Conservation (phyloP, 1,140 invertebrate genomes). For the Leptonema lineaticorne region DNA sequence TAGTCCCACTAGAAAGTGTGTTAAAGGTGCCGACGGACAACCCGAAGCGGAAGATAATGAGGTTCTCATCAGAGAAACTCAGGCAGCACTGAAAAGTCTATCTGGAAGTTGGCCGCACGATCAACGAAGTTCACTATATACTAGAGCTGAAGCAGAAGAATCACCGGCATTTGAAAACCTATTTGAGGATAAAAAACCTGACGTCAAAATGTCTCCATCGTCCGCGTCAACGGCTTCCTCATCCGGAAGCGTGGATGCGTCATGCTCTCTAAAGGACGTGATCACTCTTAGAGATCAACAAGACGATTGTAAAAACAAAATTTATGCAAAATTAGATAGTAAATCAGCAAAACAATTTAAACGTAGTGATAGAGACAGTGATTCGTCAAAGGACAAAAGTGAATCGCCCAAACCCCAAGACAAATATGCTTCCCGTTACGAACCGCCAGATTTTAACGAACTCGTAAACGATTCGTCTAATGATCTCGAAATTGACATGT, state of each 20-base stretch:
- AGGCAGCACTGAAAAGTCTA: slow-evolving; percentile 78
- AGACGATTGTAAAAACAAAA: slow-evolving; percentile 45
- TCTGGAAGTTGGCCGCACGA: slow-evolving; percentile 77
- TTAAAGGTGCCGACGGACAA: slow-evolving; percentile 27
- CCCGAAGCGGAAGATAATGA: slow-evolving; percentile 67
- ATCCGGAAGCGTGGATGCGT: slow-evolving; percentile 62
- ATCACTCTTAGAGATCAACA: slow-evolving; percentile 64
- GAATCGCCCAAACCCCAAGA: slow-evolving; percentile 47
- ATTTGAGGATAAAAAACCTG: slow-evolving; percentile 77
- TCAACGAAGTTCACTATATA: slow-evolving; percentile 63
- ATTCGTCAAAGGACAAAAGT: slow-evolving; percentile 42
- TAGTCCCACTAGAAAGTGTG: slow-evolving; percentile 43
- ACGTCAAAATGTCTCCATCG: slow-evolving; percentile 64
- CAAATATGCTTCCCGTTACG: slow-evolving; percentile 61
- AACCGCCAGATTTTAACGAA: slow-evolving; percentile 75
- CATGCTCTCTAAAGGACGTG: slow-evolving; percentile 64
- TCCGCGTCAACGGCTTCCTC: slow-evolving; percentile 60
- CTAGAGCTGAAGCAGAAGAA: slow-evolving; percentile 69
- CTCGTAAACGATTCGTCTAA: slow-evolving; percentile 77
- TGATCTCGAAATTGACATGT: slow-evolving; percentile 78
- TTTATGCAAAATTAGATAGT: slow-evolving; percentile 45
- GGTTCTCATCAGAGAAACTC: slow-evolving; percentile 79
- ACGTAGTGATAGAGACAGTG: slow-evolving; percentile 52
- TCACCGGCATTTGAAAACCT: slow-evolving; percentile 80
- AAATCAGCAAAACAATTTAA: slow-evolving; percentile 46